These are phyloP conservation scores for Rutilus rutilus DNA, from an alignment of 2,113 vertebrate species.

Conservation along the genomic window DNA sequence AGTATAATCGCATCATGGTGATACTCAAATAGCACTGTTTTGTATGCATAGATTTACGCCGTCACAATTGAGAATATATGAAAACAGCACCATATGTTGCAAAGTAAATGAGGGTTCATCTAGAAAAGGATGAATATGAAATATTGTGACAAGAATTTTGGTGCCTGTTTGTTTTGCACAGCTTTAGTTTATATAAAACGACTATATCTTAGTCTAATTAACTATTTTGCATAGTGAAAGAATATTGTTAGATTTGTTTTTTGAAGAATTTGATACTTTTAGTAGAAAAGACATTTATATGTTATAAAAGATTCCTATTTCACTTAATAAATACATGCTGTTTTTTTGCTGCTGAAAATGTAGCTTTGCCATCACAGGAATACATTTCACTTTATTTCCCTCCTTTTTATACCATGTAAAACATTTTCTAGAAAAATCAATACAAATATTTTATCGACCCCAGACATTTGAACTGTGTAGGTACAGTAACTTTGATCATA, in stretches of 20 bases:
- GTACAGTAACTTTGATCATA: not conserved
- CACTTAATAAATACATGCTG: not conserved
- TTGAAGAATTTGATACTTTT: not conserved
- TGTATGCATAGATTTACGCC: not conserved
- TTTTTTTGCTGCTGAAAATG: not conserved
- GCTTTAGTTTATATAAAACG: not conserved
- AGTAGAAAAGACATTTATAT: not conserved
- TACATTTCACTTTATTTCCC: not conserved
- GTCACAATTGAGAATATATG: not conserved
- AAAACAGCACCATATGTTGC: not conserved
- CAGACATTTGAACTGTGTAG: not conserved
- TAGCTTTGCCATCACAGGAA: not conserved
- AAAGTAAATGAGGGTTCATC: not conserved
- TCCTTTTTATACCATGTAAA: not conserved
- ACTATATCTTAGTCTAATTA: not conserved
- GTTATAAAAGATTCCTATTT: not conserved
- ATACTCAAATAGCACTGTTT: no score
- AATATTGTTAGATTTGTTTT: not conserved
- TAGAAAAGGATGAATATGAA: not conserved
- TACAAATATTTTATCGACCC: no score
- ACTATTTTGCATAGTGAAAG: not conserved
- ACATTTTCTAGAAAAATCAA: not conserved
- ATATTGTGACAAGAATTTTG: not conserved
- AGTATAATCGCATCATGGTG: no score
- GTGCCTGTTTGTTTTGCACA: not conserved